Evolutionary conservation across 2,797 vertebrate species (phyloP).

Genomic region (Phylloscopus collybita): DNA sequence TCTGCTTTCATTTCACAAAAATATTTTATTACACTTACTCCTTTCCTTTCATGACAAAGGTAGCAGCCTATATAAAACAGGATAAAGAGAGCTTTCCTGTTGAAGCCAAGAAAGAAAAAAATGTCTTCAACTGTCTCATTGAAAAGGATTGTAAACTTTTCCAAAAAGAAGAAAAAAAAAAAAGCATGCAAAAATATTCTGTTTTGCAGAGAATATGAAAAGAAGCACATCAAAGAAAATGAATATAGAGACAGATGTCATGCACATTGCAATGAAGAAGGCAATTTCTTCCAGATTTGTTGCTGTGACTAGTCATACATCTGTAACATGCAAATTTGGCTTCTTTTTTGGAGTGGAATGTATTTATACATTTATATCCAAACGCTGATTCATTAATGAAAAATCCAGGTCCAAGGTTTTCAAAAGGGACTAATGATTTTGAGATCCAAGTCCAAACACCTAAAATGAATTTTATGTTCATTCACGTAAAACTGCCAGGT

Average conservation of each 20-base stretch:
- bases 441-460: background rate
- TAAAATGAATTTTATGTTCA: background rate
- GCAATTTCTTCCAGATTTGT: background rate
- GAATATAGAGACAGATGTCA: background rate
- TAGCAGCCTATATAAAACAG: background rate
- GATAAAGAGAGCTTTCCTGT: background rate
- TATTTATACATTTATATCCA: background rate
- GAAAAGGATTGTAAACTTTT: background rate
- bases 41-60: background rate
- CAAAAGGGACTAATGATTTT: background rate
- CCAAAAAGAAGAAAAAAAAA: background rate
- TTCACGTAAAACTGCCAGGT: background rate
- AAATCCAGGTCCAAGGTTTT: slow-evolving; percentile 5
- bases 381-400: background rate
- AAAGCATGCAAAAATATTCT: background rate
- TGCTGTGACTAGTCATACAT: background rate
- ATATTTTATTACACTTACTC: background rate
- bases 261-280: background rate
- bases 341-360: background rate
- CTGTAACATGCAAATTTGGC: background rate
- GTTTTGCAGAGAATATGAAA: background rate
- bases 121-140: background rate
- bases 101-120: background rate
- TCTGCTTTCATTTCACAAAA: background rate
- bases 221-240: background rate